A percentile compares a stretch with the other conserved stretches of the same genome.
phyloP scores from a whole-genome alignment of 1,140 invertebrate genomes.

The Coptotermes formosanus region DNA sequence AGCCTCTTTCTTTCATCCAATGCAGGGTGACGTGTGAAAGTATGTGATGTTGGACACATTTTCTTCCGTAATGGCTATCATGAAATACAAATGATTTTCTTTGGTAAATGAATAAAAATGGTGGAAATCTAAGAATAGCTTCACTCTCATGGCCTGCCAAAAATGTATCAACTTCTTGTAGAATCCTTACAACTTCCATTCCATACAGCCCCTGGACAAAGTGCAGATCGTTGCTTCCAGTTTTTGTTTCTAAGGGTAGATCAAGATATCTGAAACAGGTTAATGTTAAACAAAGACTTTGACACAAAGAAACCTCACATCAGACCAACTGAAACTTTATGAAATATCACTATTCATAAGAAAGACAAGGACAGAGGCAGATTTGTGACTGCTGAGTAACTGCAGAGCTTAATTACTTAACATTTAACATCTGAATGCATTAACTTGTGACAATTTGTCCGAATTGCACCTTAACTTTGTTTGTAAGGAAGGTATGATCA shows the following conservation, averaged over 20 bases:
- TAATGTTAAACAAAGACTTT: conserved; percentile 18
- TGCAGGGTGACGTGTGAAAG: conserved; percentile 59
- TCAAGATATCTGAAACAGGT: conserved; percentile 66
- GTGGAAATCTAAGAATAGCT: conserved; percentile 76
- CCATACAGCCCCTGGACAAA: conserved; percentile 78
- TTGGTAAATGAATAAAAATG: conserved; percentile 76
- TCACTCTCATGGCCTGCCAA: conserved; percentile 65
- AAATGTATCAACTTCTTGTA: conserved; percentile 65
- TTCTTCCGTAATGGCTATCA: conserved; percentile 63
- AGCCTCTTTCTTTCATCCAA: conserved; percentile 56
- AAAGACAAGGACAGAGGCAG: background rate
- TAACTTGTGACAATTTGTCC: too few species aligned
- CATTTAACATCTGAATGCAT: too few species aligned
- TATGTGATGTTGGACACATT: conserved; percentile 59
- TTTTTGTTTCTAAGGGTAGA: conserved; percentile 64
- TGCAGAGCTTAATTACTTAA: too few species aligned
- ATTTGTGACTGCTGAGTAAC: too few species aligned
- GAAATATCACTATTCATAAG: background rate
- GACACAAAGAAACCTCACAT: conserved; percentile 1
- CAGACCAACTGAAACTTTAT: conserved; percentile 12
- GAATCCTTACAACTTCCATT: conserved; percentile 57
- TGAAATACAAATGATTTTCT: conserved; percentile 61
- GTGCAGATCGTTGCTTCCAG: conserved; percentile 57
- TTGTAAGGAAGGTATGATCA: too few species aligned
- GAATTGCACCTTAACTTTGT: too few species aligned